Base-by-base conservation (phyloP, 2,888 invertebrate genomes). In the Trisateles emortualis region DNA sequence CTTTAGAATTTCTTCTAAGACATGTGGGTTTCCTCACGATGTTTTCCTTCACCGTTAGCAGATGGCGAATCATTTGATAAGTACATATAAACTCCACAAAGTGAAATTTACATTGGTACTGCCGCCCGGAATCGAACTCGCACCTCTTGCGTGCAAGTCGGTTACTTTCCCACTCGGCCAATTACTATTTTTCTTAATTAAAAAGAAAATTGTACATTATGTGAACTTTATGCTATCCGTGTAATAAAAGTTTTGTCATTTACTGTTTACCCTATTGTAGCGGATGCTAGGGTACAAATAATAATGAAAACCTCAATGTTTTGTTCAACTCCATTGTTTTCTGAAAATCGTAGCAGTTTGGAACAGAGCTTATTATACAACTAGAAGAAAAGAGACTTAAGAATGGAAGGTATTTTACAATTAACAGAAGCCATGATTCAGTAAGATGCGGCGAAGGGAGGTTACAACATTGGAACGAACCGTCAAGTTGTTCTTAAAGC, bases 401-500 rank as follows among this genome's bases (percentile, higher is more conserved):
- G 52, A 58, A 50, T 65, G 53, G 53, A 65, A 54, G 58, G 52
- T 48, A 47, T 54, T 61, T 54, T 43, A 47, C 39, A 65, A 61
- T 54, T 52, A 61, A 57, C 63, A 64, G 62, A 62, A 47, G 56
- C 49, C 36, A 10, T 53, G 55, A 67, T 56, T 61, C 49, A 38
- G 47, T 56, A 55, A 49, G 52, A 59, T 44, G 41, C 48, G 33
- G 9, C 46, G 42, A 46, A 32, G n/a, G 58, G 58, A 60, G 53
- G 60, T 58, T 59, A 60, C 57, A 68, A 69, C 66, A 68, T 67
- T 59, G 62, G 60, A 69, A 72, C 61, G 69, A 72, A 72, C 71
- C 68, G 66, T 71, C 73, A 74, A 79, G 74, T 74, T 67, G 68
- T 72, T 77, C 73, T 74, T 71, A 74, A 76, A 74, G 68, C 76